phyloP scores from a whole-genome alignment of 2,797 vertebrate species.

The Sylvilagus floridanus region DNA sequence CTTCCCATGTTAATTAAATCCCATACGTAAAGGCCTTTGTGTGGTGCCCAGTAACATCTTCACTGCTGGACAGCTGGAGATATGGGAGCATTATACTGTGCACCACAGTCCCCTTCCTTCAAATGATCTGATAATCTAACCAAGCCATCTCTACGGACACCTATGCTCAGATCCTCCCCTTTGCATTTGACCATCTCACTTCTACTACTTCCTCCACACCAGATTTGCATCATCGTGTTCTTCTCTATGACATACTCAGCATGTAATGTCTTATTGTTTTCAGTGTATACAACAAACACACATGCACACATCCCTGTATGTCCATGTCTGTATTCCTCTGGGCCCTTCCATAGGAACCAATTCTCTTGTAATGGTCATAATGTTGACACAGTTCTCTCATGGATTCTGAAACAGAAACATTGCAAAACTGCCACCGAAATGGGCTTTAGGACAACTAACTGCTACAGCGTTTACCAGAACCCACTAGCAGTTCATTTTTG shows the following conservation, averaged over 20 bases:
- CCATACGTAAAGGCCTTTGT: background rate
- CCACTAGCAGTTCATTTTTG: background rate
- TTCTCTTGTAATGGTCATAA: background rate
- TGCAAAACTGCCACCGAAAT: background rate
- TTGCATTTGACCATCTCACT: background rate
- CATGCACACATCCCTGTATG: background rate
- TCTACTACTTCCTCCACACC: background rate
- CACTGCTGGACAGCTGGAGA: background rate
- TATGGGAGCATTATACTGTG: background rate
- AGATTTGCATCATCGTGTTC: background rate
- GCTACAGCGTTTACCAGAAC: background rate
- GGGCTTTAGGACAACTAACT: background rate
- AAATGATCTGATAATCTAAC: background rate
- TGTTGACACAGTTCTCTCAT: background rate
- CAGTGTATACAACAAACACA: background rate
- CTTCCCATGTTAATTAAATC: background rate
- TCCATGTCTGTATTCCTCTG: background rate
- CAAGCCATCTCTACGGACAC: too few relatives aligned
- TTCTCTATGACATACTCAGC: background rate
- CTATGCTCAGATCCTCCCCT: background rate
- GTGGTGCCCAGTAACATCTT: background rate
- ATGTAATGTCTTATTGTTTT: background rate
- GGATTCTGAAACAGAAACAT: background rate
- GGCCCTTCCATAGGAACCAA: background rate
- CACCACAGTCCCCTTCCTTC: background rate